phyloP scores from a whole-genome alignment of 2,888 invertebrate species.

The Catocala sponsa region DNA sequence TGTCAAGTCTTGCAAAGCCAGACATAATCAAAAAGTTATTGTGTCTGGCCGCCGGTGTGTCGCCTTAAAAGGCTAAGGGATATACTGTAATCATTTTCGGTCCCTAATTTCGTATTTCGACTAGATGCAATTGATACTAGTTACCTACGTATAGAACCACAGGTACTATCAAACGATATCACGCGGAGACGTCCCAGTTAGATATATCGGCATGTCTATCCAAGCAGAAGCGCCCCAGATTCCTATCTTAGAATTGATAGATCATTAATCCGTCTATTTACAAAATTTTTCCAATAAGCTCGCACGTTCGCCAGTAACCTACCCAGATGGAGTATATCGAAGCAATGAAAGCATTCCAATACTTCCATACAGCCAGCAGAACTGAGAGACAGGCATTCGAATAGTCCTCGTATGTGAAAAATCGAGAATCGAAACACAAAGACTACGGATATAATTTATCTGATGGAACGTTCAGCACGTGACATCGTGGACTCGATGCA shows the following conservation, averaged over 20 bases:
- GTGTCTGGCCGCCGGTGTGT: too few species aligned
- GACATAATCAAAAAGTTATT: too few species aligned
- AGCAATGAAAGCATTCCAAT: slow-evolving; percentile 2
- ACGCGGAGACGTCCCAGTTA: slow-evolving; percentile 24
- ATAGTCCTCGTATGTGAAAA: slow-evolving; percentile 47
- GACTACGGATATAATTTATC: slow-evolving; percentile 60
- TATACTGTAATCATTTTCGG: too few species aligned
- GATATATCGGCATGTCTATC: slow-evolving; percentile 31
- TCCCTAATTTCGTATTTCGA: too few species aligned
- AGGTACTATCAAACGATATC: slow-evolving; percentile 7
- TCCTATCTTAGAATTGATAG: slow-evolving; percentile 46
- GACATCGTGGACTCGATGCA: slow-evolving; percentile 62
- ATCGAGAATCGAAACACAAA: slow-evolving; percentile 46
- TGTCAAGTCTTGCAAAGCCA: too few species aligned
- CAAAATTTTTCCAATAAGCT: slow-evolving; percentile 34
- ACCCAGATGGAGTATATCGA: not conserved
- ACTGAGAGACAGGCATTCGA: slow-evolving; percentile 29
- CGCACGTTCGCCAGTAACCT: slow-evolving; percentile 9
- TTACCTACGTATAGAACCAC: too few species aligned
- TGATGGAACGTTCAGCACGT: slow-evolving; percentile 61
- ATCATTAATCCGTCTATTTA: slow-evolving; percentile 45
- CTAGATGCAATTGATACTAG: too few species aligned
- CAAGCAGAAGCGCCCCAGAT: slow-evolving; percentile 43
- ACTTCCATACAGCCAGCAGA: not conserved
- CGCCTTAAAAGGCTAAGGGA: too few species aligned